Evolutionary conservation across 2,797 vertebrate species (phyloP), one percentile per base, ranked within the genome.

Genomic region (Syngnathus acus): DNA sequence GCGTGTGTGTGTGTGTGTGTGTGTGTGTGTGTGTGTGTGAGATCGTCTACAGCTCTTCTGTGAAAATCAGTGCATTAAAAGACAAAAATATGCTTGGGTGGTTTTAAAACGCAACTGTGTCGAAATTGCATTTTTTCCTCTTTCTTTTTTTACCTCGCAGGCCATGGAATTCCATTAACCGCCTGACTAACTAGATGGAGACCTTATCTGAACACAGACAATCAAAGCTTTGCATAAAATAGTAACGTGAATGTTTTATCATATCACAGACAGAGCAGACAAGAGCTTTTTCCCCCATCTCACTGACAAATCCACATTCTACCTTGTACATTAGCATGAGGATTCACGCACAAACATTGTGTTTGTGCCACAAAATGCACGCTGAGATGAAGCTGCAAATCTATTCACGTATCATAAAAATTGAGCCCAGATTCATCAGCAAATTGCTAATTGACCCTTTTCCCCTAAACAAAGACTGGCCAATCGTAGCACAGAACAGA

Each of bases 161-260:
- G 60, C 60, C 32, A 21, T 47, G 37, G 47, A 64, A 64, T 51
- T 39, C 32, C 62, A 64, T 48, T 64, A 51, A 32, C 47, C 17
- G 47, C 47, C 45, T 64, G 62, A 48, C 62, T 51, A 38, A 32
- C 50, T 48, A 50, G 43, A 64, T 48, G 62, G 37, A 64, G 40
- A 43, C 62, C 47, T 64, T 64, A 64, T 64, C 62, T 51, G 16
- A 38, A 37, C 43, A 47, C 62, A 64, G 62, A 32, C 26, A 64
- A 64, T 48, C 62, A 51, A 64, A 64, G 47, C 62, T 45, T 26
- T 26, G 42, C 60, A 62, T 62, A 32, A 62, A 62, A 62, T 43
- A 62, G 60, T 62, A 23, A 62, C 26, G 60, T 26, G 60, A 43
- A 21, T 45, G 60, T 62, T 62, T 23, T 23, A 45, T 45, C 23